These are phyloP conservation scores for Isotomurus palustris DNA, from an alignment of 2,888 invertebrate species.

Conservation along the genomic window DNA sequence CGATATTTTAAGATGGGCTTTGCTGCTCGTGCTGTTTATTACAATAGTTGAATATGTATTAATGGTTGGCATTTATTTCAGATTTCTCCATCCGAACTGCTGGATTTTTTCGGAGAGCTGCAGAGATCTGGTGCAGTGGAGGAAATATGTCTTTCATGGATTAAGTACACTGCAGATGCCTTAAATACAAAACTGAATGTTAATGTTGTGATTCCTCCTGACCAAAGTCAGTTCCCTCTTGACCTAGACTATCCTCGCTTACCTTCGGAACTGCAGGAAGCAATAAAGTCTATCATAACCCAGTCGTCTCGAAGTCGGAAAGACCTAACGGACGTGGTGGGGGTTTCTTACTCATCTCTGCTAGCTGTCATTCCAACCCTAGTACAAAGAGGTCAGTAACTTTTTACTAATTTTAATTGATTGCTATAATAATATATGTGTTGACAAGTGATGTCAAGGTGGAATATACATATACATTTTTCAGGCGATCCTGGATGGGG, in stretches of 20 bases:
- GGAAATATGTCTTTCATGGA: slow-evolving; percentile 45
- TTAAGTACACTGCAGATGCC: slow-evolving; percentile 45
- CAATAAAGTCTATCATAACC: slow-evolving; percentile 37
- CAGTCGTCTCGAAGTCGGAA: slow-evolving; percentile 29
- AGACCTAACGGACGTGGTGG: slow-evolving; percentile 38
- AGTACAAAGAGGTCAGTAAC: slow-evolving; percentile 4
- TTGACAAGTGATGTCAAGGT: too few relatives aligned
- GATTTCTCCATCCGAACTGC: slow-evolving; percentile 35
- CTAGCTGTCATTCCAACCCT: slow-evolving; percentile 38
- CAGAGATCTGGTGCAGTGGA: slow-evolving; percentile 35
- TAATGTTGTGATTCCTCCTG: slow-evolving; percentile 32
- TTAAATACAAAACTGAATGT: slow-evolving; percentile 35
- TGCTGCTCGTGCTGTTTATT: too few relatives aligned
- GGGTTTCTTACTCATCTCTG: slow-evolving; percentile 36
- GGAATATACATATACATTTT: too few relatives aligned
- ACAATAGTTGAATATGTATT: not conserved
- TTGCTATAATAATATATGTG: not conserved
- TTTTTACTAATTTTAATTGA: not conserved
- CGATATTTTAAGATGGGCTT: too few relatives aligned
- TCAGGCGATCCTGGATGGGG: slow-evolving; percentile 45
- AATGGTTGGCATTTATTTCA: slow-evolving; percentile 9
- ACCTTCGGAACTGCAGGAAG: slow-evolving; percentile 36
- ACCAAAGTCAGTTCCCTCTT: slow-evolving; percentile 39
- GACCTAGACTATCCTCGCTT: slow-evolving; percentile 39
- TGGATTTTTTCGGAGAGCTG: slow-evolving; percentile 39